A percentile compares a stretch with the other conserved stretches of the same genome.
Conservation (phyloP, 2,113 vertebrate species). For the Datnioides undecimradiatus region DNA sequence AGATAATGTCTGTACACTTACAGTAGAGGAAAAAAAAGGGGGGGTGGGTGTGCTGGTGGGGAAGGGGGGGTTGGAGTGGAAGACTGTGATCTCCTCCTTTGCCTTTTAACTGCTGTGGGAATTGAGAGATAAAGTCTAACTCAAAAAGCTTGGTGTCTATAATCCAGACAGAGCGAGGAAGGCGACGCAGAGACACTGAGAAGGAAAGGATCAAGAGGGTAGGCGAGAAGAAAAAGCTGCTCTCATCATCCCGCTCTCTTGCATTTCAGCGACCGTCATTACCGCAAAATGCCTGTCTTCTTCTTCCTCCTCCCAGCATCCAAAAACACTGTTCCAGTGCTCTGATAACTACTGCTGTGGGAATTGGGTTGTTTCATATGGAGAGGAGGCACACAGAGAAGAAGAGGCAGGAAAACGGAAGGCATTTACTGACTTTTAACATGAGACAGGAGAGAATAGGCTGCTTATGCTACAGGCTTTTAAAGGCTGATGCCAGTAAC, state of each 20-base stretch:
- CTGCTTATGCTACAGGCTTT: background rate
- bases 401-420: conserved; percentile 17
- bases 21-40: conserved; percentile 28
- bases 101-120: conserved; percentile 75
- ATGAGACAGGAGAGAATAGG: conserved; percentile 3
- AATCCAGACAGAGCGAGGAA: conserved; percentile 58
- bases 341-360: conserved; percentile 33
- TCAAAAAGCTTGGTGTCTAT: conserved; percentile 61
- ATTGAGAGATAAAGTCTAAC: conserved; percentile 71
- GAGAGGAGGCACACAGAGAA: conserved; percentile 30
- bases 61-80: conserved; percentile 19
- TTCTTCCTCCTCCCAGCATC: conserved; percentile 19
- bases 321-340: conserved; percentile 42
- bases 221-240: conserved; percentile 30
- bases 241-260: conserved; percentile 43
- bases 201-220: conserved; percentile 56
- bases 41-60: conserved; percentile 37
- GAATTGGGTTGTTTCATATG: conserved; percentile 44
- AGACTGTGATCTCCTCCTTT: conserved; percentile 64
- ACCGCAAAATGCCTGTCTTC: conserved; percentile 30
- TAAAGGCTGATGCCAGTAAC: background rate
- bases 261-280: conserved; percentile 26
- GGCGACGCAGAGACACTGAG: conserved; percentile 36
- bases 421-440: conserved; percentile 24
- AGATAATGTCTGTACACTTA: conserved; percentile 71